Evolutionary conservation across 2,113 vertebrate genomes (phyloP), one percentile per base, ranked within the genome.

Genomic region (Archilochus colubris): DNA sequence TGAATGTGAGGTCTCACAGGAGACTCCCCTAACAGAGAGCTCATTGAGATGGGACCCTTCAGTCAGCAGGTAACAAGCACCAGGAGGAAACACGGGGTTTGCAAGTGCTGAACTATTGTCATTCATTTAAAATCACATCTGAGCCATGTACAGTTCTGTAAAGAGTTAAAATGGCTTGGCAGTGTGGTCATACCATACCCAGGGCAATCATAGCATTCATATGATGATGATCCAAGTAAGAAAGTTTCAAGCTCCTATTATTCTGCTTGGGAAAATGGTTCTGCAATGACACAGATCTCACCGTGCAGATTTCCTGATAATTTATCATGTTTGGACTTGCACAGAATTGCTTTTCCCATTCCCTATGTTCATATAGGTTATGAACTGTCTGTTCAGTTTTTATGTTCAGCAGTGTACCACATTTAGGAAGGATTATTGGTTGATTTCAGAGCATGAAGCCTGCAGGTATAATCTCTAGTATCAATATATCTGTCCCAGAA

Each of bases 231-330:
- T 61, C 44, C 82, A 81, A 79, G 30, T 14, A 53, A 16, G 48
- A 78, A 90, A 57, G 61, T 75, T 91, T 86, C 64, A 36, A 58
- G 38, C 57, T 75, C 51, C 66, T 79, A 31, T 92, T 82, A 43
- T 44, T 83, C 30, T 24, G 3, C 89, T 70, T 91, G 80, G 80
- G 73, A 94, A 84, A 96, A 91, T 75, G 36, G 20, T 90, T 91
- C 64, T 46, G 6, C 44, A 57, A 10, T 82, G 94, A 57, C 82
- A 92, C 30, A 82, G 80, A 84, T 67, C 64, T 90, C 51, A 1
- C 21, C 53, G 24, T 12, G 40, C 22, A 96, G 95, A 95, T 95
- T 72, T 50, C 58, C 68, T 72, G 69, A 84, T 86, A 86, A 44
- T 20, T 85, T 69, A 2, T 55, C 79, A 17, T 83, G 89, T 75